Base-by-base conservation (phyloP, 2,113 vertebrate species). In the Toxotes chatareus region DNA sequence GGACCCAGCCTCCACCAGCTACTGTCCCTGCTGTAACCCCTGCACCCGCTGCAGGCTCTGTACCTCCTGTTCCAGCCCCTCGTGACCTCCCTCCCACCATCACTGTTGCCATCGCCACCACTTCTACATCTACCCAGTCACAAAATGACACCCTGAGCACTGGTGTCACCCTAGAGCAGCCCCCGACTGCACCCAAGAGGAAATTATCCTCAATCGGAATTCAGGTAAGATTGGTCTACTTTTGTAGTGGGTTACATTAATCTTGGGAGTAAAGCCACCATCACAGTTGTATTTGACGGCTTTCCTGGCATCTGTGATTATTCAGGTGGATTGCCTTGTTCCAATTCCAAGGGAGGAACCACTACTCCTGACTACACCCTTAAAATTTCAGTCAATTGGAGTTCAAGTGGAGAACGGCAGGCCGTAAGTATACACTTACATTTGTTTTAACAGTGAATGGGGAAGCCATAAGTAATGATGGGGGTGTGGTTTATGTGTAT, bases 321-420 rank as follows among this genome's bases (percentile, higher is more conserved):
- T 82, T 89, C 94, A 99, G 98, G 98, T 99, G 95, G 98, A 99
- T 96, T 98, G 97, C 90, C 89, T 98, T 95, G 94, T 96, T 94
- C 96, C 97, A 91, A 94, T 96, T 90, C 94, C 95, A 88, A 97
- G 96, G 95, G 97, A 98, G 82, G 97, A 99, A 91, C 95, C 94
- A 68, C 95, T 96, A 12, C 89, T 93, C 78, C 94, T 96, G 93
- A 95, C 96, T 94, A 44, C 91, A 34, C 91, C 93, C 65, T 80
- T 94, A 5, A 98, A 95, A 94, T 99, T 99, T 96, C 98, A 99
- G 96, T 99, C 98, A 53, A 97, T 99, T 91, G 98, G 98, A 92
- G 97, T 99, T 93, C 98, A 99, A 96, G 98, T 99, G 95, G 98
- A 99, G 94, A 98, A 99, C 97, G 97, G 97, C 96, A 98, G 98